Evolutionary conservation across 2,888 invertebrate species (phyloP), one percentile per base, ranked within the genome.

Genomic region (Aphodius sticticus): DNA sequence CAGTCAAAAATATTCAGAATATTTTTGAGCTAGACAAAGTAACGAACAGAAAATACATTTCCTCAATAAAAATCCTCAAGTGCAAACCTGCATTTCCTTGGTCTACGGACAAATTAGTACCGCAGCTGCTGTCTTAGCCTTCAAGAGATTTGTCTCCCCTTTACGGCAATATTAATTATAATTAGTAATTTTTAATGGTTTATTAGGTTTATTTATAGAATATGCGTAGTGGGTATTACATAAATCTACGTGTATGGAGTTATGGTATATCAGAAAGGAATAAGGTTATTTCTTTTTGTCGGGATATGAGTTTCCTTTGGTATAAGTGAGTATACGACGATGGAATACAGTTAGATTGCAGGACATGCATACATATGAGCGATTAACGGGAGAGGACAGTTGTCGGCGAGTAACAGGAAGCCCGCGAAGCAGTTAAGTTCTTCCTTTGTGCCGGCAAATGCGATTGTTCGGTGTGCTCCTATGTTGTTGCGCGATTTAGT

Each of bases 361-460:
- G 74, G 74, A 74, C 74, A 35, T 74, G 74, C 35, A 74, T 74
- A 74, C 74, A 74, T 74, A 74, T 74, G 74, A 74, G 74, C 74
- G 74, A 74, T 74, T 74, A 74, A 74, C 74, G 74, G 74, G 36
- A 26, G 74, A 74, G 74, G 74, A 74, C 74, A 74, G 74, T 74
- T 74, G 74, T 74, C 35, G 74, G 35, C 74, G 74, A 74, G 74
- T 74, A 74, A 74, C 74, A 74, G 74, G 74, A 74, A 74, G 74
- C 74, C 16, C 36, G 15, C 35, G 74, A 74, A 74, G 74, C 74
- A 74, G 74, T 74, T 74, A 74, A n/a, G 7, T 74, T 74, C 74
- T 37, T 74, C 53, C 53, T 53, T 53, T 53, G 53, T 53, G 53
- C 6, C 53, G 53, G 12, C 53, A 12, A 53, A 53, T 12, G 12